Base-by-base conservation (phyloP, 2,888 invertebrate genomes). In the Tetragonula carbonaria region DNA sequence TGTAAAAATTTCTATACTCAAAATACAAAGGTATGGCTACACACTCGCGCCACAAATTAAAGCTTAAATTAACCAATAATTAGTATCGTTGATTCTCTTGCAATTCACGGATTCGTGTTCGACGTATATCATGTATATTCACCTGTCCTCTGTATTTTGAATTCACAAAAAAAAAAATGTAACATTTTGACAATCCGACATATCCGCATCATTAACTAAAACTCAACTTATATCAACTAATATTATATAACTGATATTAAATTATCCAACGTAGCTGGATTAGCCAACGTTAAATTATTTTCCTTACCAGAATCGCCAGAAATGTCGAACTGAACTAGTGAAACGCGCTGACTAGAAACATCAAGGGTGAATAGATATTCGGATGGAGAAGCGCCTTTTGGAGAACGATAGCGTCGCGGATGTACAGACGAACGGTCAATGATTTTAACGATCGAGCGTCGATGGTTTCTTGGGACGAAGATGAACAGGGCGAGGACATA, bases 401-500 rank as follows among this genome's bases (percentile, higher is more conserved):
- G 6, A 1, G 70, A 33, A 33, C 55, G n/a, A 18, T 2, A 0
- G 8, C 3, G 11, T 38, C 23, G n/a, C 51, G 59, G 72, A 77
- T 51, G 38, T 68, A n/a, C 72, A 13, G 55, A 50, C 55, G 81
- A 73, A 68, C 51, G 62, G 67, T 51, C 21, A 77, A 50, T 23
- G 67, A 72, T 71, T 75, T 50, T 33, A 73, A 76, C 84, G 78
- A 78, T 73, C 55, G 80, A 50, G 50, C 67, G 77, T 78, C 75
- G 57, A 80, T 89, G 86, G 81, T 74, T 90, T 73, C 80, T 84
- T 84, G 62, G 75, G 77, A 73, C 70, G 55, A 71, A 66, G 74
- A 83, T 74, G 70, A 75, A 51, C 45, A 68, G 78, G 82, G 80
- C 71, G 86, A 71, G 76, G 84, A 91, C 89, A 92, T 79, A 90